These are phyloP conservation scores for Haliaeetus leucogaster DNA, from an alignment of 2,113 vertebrate species.

Conservation along the genomic window DNA sequence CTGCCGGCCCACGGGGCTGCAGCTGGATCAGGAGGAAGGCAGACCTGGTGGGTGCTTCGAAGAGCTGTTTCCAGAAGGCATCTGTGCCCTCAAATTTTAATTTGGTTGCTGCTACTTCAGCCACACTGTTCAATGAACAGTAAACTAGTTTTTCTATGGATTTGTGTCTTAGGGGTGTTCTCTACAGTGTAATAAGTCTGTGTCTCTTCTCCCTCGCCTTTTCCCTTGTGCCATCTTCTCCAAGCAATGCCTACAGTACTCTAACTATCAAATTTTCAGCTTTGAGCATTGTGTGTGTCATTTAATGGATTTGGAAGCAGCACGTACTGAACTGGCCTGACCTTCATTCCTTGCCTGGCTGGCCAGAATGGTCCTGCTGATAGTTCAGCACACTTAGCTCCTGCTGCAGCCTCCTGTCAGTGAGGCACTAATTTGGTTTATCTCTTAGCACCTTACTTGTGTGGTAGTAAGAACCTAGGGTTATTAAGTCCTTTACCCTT, in stretches of 20 bases:
- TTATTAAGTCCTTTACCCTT: background rate
- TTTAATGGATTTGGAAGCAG: background rate
- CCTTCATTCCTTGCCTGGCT: background rate
- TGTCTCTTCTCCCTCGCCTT: background rate
- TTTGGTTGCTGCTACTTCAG: background rate
- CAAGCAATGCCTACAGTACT: background rate
- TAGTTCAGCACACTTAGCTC: background rate
- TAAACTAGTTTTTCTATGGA: background rate
- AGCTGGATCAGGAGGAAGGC: background rate
- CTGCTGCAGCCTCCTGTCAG: background rate
- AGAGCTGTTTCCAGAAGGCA: background rate
- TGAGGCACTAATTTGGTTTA: background rate
- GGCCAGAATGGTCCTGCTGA: background rate
- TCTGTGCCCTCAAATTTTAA: background rate
- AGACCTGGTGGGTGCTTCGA: background rate
- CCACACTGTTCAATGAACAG: background rate
- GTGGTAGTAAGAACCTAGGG: background rate
- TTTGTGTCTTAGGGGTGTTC: background rate
- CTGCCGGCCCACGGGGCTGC: background rate
- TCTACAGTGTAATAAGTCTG: background rate
- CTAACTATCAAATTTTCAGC: background rate
- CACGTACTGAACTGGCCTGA: fast-evolving
- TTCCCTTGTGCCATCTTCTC: background rate
- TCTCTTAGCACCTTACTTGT: background rate
- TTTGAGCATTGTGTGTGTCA: background rate